Conservation (phyloP, 2,113 vertebrate species). For the Sinosuthora webbiana region DNA sequence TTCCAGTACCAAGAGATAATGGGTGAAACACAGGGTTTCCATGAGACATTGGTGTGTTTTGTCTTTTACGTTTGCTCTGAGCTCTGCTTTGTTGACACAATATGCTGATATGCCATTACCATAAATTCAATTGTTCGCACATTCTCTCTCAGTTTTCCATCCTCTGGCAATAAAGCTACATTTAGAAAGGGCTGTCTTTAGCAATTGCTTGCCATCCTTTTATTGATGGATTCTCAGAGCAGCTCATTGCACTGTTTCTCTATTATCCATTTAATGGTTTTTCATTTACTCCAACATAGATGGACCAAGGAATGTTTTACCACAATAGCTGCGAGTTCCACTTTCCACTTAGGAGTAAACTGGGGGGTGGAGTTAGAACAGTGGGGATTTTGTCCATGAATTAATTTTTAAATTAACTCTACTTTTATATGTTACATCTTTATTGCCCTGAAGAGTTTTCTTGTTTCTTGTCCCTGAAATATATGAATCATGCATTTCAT, state of each 20-base stretch:
- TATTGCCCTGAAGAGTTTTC: background rate
- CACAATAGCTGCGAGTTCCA: conserved; percentile 13
- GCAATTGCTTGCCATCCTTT: conserved; percentile 56
- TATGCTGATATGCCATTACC: conserved; percentile 54
- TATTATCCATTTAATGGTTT: conserved; percentile 63
- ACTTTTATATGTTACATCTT: background rate
- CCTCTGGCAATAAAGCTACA: conserved; percentile 52
- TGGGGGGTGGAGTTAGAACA: background rate
- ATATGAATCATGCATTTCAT: background rate
- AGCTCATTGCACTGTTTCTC: conserved; percentile 58
- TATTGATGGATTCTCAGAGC: conserved; percentile 64
- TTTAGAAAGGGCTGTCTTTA: conserved; percentile 61
- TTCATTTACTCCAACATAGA: conserved; percentile 61
- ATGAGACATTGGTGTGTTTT: background rate
- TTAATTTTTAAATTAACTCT: background rate
- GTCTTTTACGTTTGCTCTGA: background rate
- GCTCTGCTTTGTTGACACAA: conserved; percentile 41
- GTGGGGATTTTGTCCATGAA: background rate
- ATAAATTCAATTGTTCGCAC: conserved; percentile 68
- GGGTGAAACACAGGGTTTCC: conserved; percentile 29
- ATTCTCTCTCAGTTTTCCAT: conserved; percentile 50
- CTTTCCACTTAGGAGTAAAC: background rate
- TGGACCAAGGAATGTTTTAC: conserved; percentile 7
- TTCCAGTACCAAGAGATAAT: conserved; percentile 29
- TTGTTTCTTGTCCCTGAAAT: background rate